Conservation (phyloP, 2,888 invertebrate genomes). For the Prenolepis imparis region DNA sequence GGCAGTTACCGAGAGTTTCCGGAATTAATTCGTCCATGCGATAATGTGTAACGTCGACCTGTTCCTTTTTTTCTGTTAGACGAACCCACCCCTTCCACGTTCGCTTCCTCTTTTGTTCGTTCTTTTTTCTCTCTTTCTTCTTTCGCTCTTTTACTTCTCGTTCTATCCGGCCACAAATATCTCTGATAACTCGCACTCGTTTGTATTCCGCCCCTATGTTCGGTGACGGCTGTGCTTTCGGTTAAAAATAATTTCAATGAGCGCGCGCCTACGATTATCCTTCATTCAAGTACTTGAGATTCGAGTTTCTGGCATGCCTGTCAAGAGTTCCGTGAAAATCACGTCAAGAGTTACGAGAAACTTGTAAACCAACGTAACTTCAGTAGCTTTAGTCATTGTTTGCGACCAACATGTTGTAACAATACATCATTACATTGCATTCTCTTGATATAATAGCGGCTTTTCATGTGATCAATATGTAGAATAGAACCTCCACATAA, state of each 20-base stretch:
- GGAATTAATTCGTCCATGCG: conserved; percentile 68
- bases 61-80: conserved; percentile 32
- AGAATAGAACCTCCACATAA: conserved; percentile 3
- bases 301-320: conserved; percentile 9
- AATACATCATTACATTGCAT: conserved; percentile 42
- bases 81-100: conserved; percentile 41
- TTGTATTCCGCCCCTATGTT: not conserved
- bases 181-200: conserved; percentile 37
- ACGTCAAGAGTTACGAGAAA: conserved; percentile 3
- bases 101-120: not conserved
- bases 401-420: conserved; percentile 26
- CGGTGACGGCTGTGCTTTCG: not conserved
- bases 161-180: conserved; percentile 43
- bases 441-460: conserved; percentile 19
- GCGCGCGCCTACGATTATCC: not conserved
- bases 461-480: not conserved
- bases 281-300: conserved; percentile 13
- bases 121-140: conserved; percentile 12
- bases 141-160: not conserved
- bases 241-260: conserved; percentile 45
- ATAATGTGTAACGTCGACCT: conserved; percentile 31
- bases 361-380: conserved; percentile 29
- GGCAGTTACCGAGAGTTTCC: conserved; percentile 55
- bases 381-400: conserved; percentile 24
- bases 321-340: conserved; percentile 36